These are phyloP conservation scores for Nettapus auritus DNA, from an alignment of 2,113 vertebrate genomes.

Conservation along the genomic window DNA sequence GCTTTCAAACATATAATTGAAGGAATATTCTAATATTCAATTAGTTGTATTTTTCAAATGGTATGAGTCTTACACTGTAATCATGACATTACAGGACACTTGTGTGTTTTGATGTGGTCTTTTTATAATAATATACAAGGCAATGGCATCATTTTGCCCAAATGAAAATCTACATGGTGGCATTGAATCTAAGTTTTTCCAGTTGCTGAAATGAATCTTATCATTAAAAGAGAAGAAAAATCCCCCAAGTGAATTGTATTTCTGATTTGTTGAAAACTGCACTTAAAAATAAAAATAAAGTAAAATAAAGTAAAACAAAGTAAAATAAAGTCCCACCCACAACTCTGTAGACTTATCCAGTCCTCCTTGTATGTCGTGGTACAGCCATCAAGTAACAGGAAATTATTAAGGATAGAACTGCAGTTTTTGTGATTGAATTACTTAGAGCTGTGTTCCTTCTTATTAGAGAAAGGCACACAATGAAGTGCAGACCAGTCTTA, in stretches of 20 bases:
- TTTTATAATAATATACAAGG: constrained; percentile 50
- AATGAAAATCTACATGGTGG: not conserved
- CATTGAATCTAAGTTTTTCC: constrained; percentile 16
- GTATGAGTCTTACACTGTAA: constrained; percentile 3
- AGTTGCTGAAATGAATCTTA: constrained; percentile 18
- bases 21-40: constrained; percentile 62
- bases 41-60: constrained; percentile 60
- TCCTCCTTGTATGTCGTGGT: not conserved
- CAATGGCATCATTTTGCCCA: constrained; percentile 57
- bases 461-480: not conserved
- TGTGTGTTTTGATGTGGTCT: constrained; percentile 57
- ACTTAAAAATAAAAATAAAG: not conserved
- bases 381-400: not conserved
- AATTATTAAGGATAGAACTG: not conserved
- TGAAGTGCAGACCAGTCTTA: not conserved
- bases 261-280: not conserved
- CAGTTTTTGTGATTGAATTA: not conserved
- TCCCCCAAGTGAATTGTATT: not conserved
- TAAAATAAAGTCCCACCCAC: not conserved
- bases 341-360: not conserved
- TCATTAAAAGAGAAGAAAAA: not conserved
- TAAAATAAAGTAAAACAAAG: not conserved
- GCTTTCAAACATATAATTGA: constrained; percentile 41
- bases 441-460: not conserved
- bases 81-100: constrained; percentile 56